Evolutionary conservation across 2,888 invertebrate genomes (phyloP).

Genomic region (Drosophila rubida): DNA sequence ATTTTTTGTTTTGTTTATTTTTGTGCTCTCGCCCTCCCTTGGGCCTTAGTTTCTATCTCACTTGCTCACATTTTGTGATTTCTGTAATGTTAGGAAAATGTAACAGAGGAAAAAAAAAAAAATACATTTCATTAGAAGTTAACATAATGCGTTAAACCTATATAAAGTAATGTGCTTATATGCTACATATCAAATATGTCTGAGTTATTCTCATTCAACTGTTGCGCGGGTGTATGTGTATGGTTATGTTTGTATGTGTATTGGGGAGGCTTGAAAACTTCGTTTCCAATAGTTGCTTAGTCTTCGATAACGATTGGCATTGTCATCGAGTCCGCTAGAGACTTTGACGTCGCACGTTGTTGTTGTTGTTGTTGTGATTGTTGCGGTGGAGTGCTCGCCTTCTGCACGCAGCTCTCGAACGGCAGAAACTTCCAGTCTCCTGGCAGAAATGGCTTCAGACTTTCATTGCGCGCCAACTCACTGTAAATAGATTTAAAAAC

Average conservation of each 20-base stretch:
- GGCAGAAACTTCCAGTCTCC: constrained; percentile 67
- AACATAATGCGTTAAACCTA: constrained; percentile 22
- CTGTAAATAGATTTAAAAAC: constrained; percentile 38
- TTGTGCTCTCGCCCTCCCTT: constrained; percentile 3
- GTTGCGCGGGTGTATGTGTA: constrained; percentile 36
- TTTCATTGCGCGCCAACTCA: constrained; percentile 35
- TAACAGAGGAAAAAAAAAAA: constrained; percentile 1
- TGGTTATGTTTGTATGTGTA: constrained; percentile 3
- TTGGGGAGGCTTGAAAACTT: constrained; percentile 2
- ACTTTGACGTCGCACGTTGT: constrained; percentile 6
- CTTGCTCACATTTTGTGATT: not conserved
- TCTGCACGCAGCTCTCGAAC: constrained; percentile 7
- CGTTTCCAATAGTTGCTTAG: constrained; percentile 28
- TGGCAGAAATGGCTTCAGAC: constrained; percentile 38
- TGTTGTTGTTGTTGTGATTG: not conserved
- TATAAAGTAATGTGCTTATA: constrained; percentile 11
- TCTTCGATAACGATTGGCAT: constrained; percentile 74
- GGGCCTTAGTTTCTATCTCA: not conserved
- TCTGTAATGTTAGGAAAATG: not conserved
- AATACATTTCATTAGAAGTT: constrained; percentile 10
- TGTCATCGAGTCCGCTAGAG: constrained; percentile 7
- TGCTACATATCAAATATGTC: constrained; percentile 65
- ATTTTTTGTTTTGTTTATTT: constrained; percentile 29
- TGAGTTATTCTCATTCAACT: constrained; percentile 10
- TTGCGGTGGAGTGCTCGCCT: not conserved